Base-by-base conservation (phyloP, 1,140 invertebrate species). In the Muscidifurax raptorellus region DNA sequence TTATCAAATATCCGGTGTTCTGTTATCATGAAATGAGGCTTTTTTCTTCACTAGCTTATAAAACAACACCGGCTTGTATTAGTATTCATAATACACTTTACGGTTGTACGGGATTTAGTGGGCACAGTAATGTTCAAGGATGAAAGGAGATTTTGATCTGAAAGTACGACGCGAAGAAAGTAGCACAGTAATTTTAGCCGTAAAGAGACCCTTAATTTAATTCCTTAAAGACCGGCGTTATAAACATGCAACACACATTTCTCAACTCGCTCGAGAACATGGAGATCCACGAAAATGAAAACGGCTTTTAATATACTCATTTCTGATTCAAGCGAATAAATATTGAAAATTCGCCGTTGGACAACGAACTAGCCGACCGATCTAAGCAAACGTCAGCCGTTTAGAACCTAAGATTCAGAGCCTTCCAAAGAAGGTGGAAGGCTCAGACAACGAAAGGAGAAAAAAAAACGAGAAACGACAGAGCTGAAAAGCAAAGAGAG, bases 401-500 rank as follows among this genome's bases (percentile, higher is more conserved):
- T 22, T 59, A 59, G 52, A n/a, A 59, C n/a, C 18, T 59, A n/a
- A 59, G 18, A 59, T 59, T 59, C 52, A 59, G 52, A n/a, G 52
- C 52, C 52, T 59, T 22, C 18, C 22, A 18, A 59, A 59, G 52
- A 2, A 7, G 52, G 18, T 59, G 52, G 22, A 59, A 59, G 18
- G 18, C 18, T 59, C 22, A n/a, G 52, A n/a, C 52, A 59, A 59
- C 18, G 52, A 22, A 59, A 79, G 36, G 0, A 79, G 78, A 66
- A n/a, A 12, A 25, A 67, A 22, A 28, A 67, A 22, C 27, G 6
- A 18, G 22, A 27, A 22, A 40, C 22, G 78, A 64, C 9, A 12
- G 7, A 80, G 44, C 40, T 27, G 66, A 27, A 80, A 59, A 59
- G 18, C n/a, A 36, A 59, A 82, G 80, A 59, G n/a, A 59, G 47